phyloP scores from a whole-genome alignment of 1,140 invertebrate genomes.

The Orchestia grillus region DNA sequence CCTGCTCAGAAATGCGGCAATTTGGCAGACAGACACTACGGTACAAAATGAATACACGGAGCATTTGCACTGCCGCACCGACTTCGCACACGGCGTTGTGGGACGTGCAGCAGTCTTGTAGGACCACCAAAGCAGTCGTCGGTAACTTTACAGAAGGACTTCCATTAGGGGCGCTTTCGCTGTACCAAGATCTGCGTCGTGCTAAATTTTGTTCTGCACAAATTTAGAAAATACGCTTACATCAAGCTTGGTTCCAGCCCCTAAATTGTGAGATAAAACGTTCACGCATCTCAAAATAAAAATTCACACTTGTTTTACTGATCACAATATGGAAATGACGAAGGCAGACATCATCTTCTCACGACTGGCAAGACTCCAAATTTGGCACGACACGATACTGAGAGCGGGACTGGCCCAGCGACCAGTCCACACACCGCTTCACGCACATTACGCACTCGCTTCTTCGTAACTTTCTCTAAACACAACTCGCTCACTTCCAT shows the following conservation, averaged over 20 bases:
- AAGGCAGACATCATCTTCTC: not conserved
- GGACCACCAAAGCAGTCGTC: not conserved
- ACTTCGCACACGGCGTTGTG: not conserved
- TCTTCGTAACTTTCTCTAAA: slow-evolving; percentile 26
- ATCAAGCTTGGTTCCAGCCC: not conserved
- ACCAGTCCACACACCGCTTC: not conserved
- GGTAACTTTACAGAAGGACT: not conserved
- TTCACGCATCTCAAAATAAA: not conserved
- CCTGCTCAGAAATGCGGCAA: not conserved
- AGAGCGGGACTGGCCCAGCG: not conserved
- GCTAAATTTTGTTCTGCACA: not conserved
- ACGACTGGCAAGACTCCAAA: not conserved
- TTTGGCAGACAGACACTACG: not conserved
- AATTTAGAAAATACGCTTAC: not conserved
- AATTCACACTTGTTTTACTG: not conserved
- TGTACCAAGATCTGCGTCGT: not conserved
- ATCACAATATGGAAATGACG: not conserved
- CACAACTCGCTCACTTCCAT: slow-evolving; percentile 18
- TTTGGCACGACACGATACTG: too few species aligned
- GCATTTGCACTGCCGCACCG: not conserved
- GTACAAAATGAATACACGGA: not conserved
- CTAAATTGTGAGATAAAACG: not conserved
- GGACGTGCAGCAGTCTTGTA: not conserved
- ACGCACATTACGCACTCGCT: slow-evolving; percentile 22
- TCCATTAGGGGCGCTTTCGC: not conserved